phyloP scores from a whole-genome alignment of 2,797 vertebrate genomes.

The Nasua narica region DNA sequence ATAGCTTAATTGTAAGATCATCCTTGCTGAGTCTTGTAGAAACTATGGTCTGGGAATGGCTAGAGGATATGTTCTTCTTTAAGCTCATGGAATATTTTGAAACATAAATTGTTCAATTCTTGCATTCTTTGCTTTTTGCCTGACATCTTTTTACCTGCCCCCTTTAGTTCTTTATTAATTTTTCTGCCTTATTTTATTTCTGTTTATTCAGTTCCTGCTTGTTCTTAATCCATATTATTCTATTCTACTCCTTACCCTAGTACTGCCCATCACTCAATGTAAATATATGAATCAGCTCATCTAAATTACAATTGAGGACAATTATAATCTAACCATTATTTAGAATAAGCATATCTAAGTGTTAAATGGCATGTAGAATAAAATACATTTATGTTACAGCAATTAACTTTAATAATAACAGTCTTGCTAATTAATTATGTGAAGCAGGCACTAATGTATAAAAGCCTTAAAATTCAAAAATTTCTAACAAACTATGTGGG shows the following conservation, averaged over 20 bases:
- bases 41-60: no score
- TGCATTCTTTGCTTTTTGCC: background rate
- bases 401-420: background rate
- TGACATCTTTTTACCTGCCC: background rate
- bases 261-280: background rate
- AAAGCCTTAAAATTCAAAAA: background rate
- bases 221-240: background rate
- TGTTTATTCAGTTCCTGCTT: background rate
- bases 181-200: background rate
- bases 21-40: background rate
- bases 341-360: background rate
- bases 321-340: background rate
- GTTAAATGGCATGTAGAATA: background rate
- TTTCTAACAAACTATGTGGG: background rate
- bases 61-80: background rate
- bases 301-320: background rate
- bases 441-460: background rate
- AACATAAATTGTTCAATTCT: background rate
- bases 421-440: background rate
- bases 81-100: background rate
- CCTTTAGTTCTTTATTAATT: background rate
- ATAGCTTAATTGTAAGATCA: background rate
- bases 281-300: background rate
- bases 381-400: background rate
- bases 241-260: rapidly evolving